A percentile compares a stretch with the other conserved stretches of the same genome.
These are phyloP conservation scores for Caranx ignobilis DNA, from an alignment of 2,113 vertebrate genomes.

Conservation along the genomic window DNA sequence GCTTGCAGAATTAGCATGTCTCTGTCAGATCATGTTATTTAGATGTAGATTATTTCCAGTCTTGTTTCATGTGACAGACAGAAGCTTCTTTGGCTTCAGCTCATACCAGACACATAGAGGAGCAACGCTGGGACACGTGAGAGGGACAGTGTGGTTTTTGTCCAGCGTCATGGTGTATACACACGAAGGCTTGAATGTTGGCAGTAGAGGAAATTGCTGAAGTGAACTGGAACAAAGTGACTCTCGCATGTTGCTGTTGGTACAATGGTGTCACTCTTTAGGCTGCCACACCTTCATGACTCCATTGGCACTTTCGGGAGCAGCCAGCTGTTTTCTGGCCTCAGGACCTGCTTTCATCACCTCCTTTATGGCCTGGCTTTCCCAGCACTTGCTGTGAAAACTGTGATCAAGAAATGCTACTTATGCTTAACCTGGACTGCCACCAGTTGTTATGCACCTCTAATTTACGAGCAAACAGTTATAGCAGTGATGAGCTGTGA, in stretches of 20 bases:
- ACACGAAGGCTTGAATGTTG: background rate
- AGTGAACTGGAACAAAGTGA: constrained; percentile 2
- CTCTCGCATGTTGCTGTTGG: constrained; percentile 13
- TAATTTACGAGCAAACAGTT: constrained; percentile 19
- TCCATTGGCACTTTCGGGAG: constrained; percentile 38
- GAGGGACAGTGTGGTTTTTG: background rate
- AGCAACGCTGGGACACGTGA: background rate
- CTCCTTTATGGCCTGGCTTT: constrained; percentile 19
- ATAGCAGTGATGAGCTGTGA: background rate
- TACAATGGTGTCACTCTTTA: constrained; percentile 1
- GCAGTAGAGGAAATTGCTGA: background rate
- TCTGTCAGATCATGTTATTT: constrained; percentile 1
- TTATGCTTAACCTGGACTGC: background rate
- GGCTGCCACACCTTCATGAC: constrained; percentile 23
- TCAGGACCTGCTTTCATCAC: constrained; percentile 30
- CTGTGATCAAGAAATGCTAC: constrained; percentile 15
- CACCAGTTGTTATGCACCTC: background rate
- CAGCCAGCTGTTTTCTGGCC: constrained; percentile 35
- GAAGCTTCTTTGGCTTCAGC: constrained; percentile 1
- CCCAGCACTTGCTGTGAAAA: constrained; percentile 11
- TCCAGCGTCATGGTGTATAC: background rate
- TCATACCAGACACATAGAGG: background rate
- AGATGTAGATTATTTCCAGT: constrained; percentile 4
- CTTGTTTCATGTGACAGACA: constrained; percentile 8
- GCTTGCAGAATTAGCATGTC: constrained; percentile 24